Percentiles rank a stretch among this genome's conserved stretches.
phyloP scores from a whole-genome alignment of 2,797 vertebrate genomes.

The Pipistrellus nathusii region DNA sequence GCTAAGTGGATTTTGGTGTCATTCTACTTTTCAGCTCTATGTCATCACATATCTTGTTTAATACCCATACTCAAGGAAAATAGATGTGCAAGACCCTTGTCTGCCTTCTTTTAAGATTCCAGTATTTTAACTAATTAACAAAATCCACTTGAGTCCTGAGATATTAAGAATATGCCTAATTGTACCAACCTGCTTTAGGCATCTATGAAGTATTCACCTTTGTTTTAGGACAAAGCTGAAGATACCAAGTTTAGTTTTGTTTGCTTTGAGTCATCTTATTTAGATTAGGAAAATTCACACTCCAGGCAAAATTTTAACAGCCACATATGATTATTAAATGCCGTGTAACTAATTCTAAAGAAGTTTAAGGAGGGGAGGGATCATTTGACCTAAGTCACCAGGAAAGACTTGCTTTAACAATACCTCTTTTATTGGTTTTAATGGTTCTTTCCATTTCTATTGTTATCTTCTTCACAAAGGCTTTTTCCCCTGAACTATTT shows the following conservation, averaged over 20 bases:
- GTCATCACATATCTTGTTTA: constrained; percentile 23
- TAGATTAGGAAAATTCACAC: not conserved
- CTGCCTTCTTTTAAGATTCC: not conserved
- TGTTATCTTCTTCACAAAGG: not conserved
- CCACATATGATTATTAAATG: not conserved
- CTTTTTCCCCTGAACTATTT: not conserved
- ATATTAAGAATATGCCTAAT: constrained; percentile 8
- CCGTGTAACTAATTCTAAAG: not conserved
- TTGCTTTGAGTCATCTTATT: not conserved
- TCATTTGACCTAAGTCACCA: not conserved
- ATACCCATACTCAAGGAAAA: not conserved
- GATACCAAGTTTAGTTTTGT: not conserved
- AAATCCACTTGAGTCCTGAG: not conserved
- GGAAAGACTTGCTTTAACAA: constrained; percentile 5
- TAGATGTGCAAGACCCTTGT: not conserved
- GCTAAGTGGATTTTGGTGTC: not conserved
- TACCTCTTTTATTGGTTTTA: not conserved
- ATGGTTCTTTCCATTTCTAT: not conserved
- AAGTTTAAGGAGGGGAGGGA: not conserved
- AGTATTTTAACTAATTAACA: constrained; percentile 9
- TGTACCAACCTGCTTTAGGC: not conserved
- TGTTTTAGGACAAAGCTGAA: not conserved
- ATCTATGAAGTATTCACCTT: not conserved
- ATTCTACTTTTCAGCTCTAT: not conserved
- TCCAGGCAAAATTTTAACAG: not conserved